A percentile compares a stretch with the other conserved stretches of the same genome.
Conservation (phyloP, 2,888 invertebrate species). For the Colletes collaris region DNA sequence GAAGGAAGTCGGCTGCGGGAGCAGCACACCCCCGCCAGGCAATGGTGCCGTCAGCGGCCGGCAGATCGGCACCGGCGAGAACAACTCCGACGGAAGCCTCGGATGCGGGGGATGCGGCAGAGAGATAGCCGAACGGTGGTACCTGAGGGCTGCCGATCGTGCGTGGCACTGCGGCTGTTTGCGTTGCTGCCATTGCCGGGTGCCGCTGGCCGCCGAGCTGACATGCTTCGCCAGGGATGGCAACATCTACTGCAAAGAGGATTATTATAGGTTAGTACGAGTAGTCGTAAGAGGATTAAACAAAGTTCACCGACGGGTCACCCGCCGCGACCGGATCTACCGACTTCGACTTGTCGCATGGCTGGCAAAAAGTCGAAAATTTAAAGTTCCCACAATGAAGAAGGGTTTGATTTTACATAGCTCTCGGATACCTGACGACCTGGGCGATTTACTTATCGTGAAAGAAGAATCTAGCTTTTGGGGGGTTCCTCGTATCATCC, state of each 20-base stretch:
- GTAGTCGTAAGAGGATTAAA: conserved; percentile 49
- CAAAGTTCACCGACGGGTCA: neutral
- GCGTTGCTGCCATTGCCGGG: conserved; percentile 92
- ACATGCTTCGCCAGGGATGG: conserved; percentile 96
- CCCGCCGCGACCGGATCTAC: too few relatives aligned
- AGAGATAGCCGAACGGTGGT: conserved; percentile 87
- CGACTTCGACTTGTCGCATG: too few relatives aligned
- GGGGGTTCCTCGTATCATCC: too few relatives aligned
- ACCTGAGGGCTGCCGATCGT: conserved; percentile 93
- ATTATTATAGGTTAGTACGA: conserved; percentile 92
- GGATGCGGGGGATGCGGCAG: conserved; percentile 86
- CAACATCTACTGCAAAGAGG: conserved; percentile 96
- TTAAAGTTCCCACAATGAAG: too few relatives aligned
- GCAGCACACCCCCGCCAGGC: conserved; percentile 84
- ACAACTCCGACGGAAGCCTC: conserved; percentile 73
- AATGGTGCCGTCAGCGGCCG: conserved; percentile 83
- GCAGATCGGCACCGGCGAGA: conserved; percentile 79
- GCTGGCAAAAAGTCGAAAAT: too few relatives aligned
- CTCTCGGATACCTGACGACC: too few relatives aligned
- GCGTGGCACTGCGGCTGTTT: conserved; percentile 95
- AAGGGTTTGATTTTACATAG: too few relatives aligned
- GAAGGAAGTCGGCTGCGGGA: conserved; percentile 86
- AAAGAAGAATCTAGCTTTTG: too few relatives aligned
- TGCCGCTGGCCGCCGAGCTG: conserved; percentile 92
- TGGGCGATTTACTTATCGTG: too few relatives aligned